Base-by-base conservation (phyloP, 2,113 vertebrate species). In the Aix galericulata region DNA sequence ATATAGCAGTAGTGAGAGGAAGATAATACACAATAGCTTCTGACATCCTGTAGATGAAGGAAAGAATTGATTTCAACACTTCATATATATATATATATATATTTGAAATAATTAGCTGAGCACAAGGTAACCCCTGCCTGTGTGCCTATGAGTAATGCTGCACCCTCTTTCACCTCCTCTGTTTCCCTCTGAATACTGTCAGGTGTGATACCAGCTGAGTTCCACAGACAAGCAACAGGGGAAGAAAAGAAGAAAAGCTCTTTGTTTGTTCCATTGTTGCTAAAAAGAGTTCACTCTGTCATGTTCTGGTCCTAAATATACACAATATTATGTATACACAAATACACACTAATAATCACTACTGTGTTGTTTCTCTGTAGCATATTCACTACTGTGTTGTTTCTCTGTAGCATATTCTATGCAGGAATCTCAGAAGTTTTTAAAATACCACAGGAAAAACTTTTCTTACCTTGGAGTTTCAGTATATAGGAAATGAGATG, bases 91-190 rank as follows among this genome's bases (percentile, higher is more conserved):
- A 48, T 48, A 48, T 48, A 48, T 40, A 40, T 48, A 22, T 48
- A 20, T 48, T 48, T 48, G 46, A 48, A 48, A 48, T 48, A 21
- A 48, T 48, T 21, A 48, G 20, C 46, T 48, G 21, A 17, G 7
- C 17, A 44, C 0, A 2, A 59, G 7, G 46, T 29, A 66, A 40
- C 2, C 20, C 7, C 16, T 36, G 14, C 3, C 15, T 36, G 6
- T 26, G n/a, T 63, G n/a, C 5, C 66, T 25, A 66, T 10, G 40
- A 83, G 50, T 2, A 83, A 55, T 2, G 13, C 18, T 67, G 31
- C 9, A 4, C 7, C 58, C 59, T 53, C 42, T 40, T 68, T 40
- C 10, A 11, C 11, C 1, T 11, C 44, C 25, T 23, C 53, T 63
- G 48, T 60, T 77, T 13, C 9, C 11, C 20, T 52, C 16, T 52